Base-by-base conservation (phyloP, 2,888 invertebrate genomes). In the Ormyrus pomaceus region DNA sequence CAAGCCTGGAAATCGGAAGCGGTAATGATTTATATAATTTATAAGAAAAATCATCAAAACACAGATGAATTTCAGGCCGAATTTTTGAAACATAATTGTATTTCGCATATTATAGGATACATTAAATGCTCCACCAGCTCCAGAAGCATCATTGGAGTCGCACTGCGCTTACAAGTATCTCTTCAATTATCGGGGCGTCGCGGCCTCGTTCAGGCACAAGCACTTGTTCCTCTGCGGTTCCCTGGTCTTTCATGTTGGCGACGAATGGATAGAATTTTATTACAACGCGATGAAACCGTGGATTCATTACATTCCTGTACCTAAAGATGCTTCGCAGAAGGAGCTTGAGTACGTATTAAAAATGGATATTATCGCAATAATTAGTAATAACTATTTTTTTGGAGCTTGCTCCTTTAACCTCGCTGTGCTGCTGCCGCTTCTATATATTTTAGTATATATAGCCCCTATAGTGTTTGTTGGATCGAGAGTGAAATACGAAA, bases 1-100 rank as follows among this genome's bases (percentile, higher is more conserved):
- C 99, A 99, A 92, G 99, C 98, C 0, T 99, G 98, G 98, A 98
- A 97, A 91, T 98, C 98, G 6, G 95, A 96, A 83, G 94, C 93
- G 86, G 96, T 95, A 92, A 34, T 34, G 34, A 34, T 34, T 34
- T 34, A 34, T 34, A 34, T 34, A 34, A 34, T 34, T 34, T 34
- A 34, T 34, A 3, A 34, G 4, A 34, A 3, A 34, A 34, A 34
- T 34, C 34, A 34, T 34, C 34, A 4, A 34, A 34, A 34, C 3
- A 34, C 34, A 34, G 34, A 34, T 34, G 34, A 34, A 34, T 34
- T 34, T 34, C 34, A 34, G 34, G 34, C 34, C 34, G 34, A 34
- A 45, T 5, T 59, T 58, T 59, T 34, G 19, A 70, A 10, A 59
- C 11, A 62, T 19, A 50, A 10, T 68, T 53, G 34, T 34, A 34